Conservation (phyloP, 2,797 vertebrate genomes). For the Anguilla marmorata region DNA sequence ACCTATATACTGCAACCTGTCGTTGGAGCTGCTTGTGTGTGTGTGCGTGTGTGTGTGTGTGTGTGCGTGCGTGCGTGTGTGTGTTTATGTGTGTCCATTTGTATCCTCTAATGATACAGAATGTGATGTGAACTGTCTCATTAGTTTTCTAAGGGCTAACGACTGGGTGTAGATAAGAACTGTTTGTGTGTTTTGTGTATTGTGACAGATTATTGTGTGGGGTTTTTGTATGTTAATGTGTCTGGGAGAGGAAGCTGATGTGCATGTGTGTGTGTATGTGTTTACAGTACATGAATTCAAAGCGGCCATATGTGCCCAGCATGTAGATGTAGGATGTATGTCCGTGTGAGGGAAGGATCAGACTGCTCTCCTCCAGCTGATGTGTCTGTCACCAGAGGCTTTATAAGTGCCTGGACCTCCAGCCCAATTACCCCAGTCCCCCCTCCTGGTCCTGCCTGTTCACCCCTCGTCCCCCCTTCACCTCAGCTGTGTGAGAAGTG, state of each 20-base stretch:
- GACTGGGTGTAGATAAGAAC: neutral
- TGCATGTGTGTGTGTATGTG: neutral
- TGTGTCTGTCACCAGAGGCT: neutral
- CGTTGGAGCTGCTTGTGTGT: neutral
- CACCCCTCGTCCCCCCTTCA: neutral
- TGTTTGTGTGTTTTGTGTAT: neutral
- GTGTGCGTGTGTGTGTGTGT: conserved; percentile 20
- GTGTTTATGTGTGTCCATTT: conserved; percentile 1
- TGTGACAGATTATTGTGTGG: neutral
- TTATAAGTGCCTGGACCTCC: neutral
- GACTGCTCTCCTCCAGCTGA: conserved; percentile 3
- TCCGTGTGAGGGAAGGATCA: neutral
- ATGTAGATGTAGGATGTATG: neutral
- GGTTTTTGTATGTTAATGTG: conserved; percentile 28
- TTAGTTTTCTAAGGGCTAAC: neutral
- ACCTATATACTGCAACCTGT: conserved; percentile 30
- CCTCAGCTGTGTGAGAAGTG: neutral
- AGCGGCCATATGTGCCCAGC: neutral
- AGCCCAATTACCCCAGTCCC: neutral
- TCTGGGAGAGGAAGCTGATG: neutral
- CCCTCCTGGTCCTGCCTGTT: neutral
- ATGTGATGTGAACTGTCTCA: neutral
- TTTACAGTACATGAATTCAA: neutral
- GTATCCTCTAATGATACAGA: neutral
- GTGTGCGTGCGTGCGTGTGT: conserved; percentile 39